Evolutionary conservation across 1,140 invertebrate species (phyloP).

Genomic region (Physella acuta): DNA sequence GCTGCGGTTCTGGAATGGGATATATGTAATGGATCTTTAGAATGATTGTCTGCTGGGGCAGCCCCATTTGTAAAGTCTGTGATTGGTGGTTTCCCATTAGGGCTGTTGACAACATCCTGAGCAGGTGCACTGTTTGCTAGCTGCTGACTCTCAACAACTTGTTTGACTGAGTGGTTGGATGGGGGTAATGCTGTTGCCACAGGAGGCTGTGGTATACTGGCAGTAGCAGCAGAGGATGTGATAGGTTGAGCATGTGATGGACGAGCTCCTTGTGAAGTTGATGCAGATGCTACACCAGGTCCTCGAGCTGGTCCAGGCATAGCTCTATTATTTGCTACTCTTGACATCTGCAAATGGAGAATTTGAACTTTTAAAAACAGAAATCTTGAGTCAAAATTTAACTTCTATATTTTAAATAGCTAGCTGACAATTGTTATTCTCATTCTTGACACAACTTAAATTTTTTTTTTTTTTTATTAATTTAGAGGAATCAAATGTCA

Average conservation of each 20-base stretch:
- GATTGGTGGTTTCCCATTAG: neutral
- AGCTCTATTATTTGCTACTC: neutral
- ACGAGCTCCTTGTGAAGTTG: neutral
- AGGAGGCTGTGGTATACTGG: neutral
- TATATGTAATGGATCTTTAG: conserved; percentile 3
- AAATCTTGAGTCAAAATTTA: too few species aligned
- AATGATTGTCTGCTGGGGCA: neutral
- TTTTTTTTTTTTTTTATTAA: too few species aligned
- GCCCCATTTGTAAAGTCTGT: neutral
- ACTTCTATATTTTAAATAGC: too few species aligned
- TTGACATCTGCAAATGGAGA: neutral
- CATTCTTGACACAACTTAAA: too few species aligned
- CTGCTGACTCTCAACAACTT: neutral
- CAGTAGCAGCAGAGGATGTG: neutral
- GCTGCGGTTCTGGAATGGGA: conserved; percentile 7
- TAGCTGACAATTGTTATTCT: too few species aligned
- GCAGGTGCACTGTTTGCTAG: neutral
- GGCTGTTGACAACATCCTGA: neutral
- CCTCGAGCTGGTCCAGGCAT: conserved; percentile 1
- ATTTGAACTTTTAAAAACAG: too few species aligned
- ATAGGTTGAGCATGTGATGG: neutral
- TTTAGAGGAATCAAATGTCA: too few species aligned
- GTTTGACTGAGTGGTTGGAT: neutral
- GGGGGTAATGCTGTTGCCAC: neutral
- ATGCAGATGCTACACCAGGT: conserved; percentile 7